Evolutionary conservation across 2,888 invertebrate species (phyloP).

Genomic region (Epistrophe eligans): DNA sequence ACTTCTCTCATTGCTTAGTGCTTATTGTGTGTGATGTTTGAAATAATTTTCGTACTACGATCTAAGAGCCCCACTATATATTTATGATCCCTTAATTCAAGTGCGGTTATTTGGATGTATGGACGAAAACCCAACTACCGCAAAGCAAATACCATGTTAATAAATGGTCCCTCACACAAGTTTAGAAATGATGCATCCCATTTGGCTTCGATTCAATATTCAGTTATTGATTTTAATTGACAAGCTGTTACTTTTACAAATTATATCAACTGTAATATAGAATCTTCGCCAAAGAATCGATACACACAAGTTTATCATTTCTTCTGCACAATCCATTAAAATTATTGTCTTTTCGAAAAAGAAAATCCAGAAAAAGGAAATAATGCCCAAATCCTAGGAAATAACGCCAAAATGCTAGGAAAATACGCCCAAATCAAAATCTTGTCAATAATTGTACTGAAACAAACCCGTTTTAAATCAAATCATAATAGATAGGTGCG

Average conservation of each 20-base stretch:
- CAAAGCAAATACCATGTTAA: slow-evolving; percentile 39
- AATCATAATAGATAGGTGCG: too few species aligned
- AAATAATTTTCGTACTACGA: slow-evolving; percentile 12
- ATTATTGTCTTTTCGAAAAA: too few species aligned
- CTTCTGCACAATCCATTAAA: too few species aligned
- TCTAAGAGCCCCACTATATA: background rate
- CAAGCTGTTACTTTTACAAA: slow-evolving; percentile 25
- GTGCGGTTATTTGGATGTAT: slow-evolving; percentile 40
- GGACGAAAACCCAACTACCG: slow-evolving; percentile 43
- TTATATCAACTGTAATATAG: slow-evolving; percentile 5
- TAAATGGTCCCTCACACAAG: slow-evolving; percentile 7
- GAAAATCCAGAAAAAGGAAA: too few species aligned
- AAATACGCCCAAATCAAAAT: too few species aligned
- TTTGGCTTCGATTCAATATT: slow-evolving; percentile 62
- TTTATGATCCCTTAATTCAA: background rate
- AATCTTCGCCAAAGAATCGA: background rate
- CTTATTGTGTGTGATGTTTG: slow-evolving; percentile 32
- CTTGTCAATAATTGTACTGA: too few species aligned
- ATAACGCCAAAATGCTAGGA: too few species aligned
- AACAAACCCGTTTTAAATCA: too few species aligned
- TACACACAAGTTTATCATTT: background rate
- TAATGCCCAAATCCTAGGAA: too few species aligned
- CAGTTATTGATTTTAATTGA: slow-evolving; percentile 65
- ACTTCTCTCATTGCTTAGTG: background rate
- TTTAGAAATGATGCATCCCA: slow-evolving; percentile 21